Evolutionary conservation across 2,888 invertebrate genomes (phyloP), one percentile per base, ranked within the genome.

Genomic region (Lordiphosa fenestrarum): DNA sequence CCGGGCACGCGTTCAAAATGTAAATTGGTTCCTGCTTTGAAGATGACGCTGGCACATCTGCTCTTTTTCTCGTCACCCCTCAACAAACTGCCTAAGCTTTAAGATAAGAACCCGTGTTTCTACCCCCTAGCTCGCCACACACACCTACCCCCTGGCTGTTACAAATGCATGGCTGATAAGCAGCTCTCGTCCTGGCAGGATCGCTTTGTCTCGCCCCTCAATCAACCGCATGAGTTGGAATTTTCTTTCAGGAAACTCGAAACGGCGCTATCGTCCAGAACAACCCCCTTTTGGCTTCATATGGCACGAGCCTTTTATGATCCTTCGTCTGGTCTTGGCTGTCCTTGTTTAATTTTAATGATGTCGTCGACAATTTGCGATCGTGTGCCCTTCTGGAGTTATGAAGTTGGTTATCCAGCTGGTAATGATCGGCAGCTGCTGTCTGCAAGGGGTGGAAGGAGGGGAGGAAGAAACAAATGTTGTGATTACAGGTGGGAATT

Each of bases 41-140:
- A 19, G 39, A 47, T 49, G 41, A 46, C 47, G 63, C 54, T 50
- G 23, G 73, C 66, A 84, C 82, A 82, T 84, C 82, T 82, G 85
- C 84, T 84, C 73, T 66, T 76, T 83, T 75, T 56, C 53, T 56
- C 53, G 41, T 39, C 77, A 70, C 77, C 77, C 82, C 59, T 48
- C 46, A 6, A 2, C 25, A 37, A 10, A 33, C 42, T 21, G 36
- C 41, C 52, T 37, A 63, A 80, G 80, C 84, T 80, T 80, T 69
- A 85, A 81, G 80, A 81, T 81, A 81, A 85, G 85, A 69, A 62
- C 15, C 38, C 37, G 40, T 23, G 49, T 56, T 50, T 57, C 33
- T 73, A 84, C 76, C 80, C 80, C 80, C 30, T 30, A 30, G 30
- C 10, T 30, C 9, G 9, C 80, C 68, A 50, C 39, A 50, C 39